phyloP scores from a whole-genome alignment of 2,888 invertebrate genomes.

The Drosophila mimica region DNA sequence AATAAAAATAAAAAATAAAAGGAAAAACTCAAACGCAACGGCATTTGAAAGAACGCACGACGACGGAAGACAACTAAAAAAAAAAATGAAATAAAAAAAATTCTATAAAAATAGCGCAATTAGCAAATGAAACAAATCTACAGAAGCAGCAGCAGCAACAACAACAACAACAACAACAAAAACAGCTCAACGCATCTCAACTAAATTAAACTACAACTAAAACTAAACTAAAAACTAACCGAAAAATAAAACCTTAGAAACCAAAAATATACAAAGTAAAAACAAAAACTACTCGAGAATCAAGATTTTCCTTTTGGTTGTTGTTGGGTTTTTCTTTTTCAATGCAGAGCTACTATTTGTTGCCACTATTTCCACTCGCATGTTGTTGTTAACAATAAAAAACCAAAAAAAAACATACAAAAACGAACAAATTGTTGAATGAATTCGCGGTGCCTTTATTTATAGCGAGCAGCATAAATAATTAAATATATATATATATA shows the following conservation, averaged over 20 bases:
- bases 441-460: slow-evolving; percentile 84
- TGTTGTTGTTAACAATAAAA: slow-evolving; percentile 63
- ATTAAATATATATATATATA: slow-evolving; percentile 24
- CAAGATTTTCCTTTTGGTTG: slow-evolving; percentile 38
- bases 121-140: slow-evolving; percentile 64
- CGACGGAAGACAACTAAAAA: slow-evolving; percentile 17
- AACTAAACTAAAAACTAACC: slow-evolving; percentile 33
- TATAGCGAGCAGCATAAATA: slow-evolving; percentile 78
- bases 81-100: slow-evolving; percentile 16
- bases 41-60: slow-evolving; percentile 60
- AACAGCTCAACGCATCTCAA: slow-evolving; percentile 29
- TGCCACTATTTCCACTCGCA: slow-evolving; percentile 49
- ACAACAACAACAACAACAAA: slow-evolving; percentile 13
- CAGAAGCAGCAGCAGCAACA: slow-evolving; percentile 7
- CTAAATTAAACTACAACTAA: slow-evolving; percentile 32
- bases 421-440: slow-evolving; percentile 76
- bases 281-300: background rate
- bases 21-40: slow-evolving; percentile 49
- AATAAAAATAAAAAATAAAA: slow-evolving; percentile 11
- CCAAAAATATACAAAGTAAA: slow-evolving; percentile 33
- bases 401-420: slow-evolving; percentile 32
- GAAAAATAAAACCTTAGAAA: slow-evolving; percentile 36
- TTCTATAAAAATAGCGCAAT: slow-evolving; percentile 72
- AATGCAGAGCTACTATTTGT: background rate
- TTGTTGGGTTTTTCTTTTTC: slow-evolving; percentile 40